A percentile compares a stretch with the other conserved stretches of the same genome.
These are phyloP conservation scores for Strigamia crassipes DNA, from an alignment of 2,888 invertebrate species.

Conservation along the genomic window DNA sequence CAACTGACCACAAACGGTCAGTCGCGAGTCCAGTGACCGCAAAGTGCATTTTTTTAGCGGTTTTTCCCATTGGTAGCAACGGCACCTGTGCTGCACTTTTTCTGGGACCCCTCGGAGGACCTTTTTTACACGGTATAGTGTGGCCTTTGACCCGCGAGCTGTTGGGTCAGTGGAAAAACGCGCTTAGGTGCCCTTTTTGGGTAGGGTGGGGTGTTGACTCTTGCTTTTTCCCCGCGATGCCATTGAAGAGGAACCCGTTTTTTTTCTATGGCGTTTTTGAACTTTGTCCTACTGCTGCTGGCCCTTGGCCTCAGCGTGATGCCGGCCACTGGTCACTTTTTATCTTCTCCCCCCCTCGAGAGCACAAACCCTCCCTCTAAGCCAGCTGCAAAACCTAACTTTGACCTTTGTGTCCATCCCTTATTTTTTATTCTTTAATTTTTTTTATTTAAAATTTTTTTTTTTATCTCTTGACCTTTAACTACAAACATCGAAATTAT, in stretches of 20 bases:
- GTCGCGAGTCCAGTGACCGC: too few relatives aligned
- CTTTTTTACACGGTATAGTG: neutral
- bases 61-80: neutral
- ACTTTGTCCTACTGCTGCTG: constrained; percentile 10
- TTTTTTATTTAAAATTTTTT: neutral
- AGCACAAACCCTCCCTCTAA: neutral
- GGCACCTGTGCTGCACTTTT: neutral
- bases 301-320: constrained; percentile 4
- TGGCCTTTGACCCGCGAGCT: neutral
- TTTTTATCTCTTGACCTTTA: too few relatives aligned
- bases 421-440: neutral
- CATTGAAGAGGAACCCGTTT: neutral
- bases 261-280: constrained; percentile 3
- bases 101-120: neutral
- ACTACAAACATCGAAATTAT: too few relatives aligned
- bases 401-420: neutral
- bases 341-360: neutral
- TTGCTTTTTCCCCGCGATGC: neutral
- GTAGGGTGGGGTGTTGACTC: constrained; percentile 1
- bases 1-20: too few relatives aligned
- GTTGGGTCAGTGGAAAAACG: constrained; percentile 4
- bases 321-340: constrained; percentile 10
- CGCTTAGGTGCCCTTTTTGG: constrained; percentile 1
- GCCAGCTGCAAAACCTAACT: constrained; percentile 7
- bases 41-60: too few relatives aligned